Base-by-base conservation (phyloP, 1,140 invertebrate species). In the Aphelinus atriplicis region DNA sequence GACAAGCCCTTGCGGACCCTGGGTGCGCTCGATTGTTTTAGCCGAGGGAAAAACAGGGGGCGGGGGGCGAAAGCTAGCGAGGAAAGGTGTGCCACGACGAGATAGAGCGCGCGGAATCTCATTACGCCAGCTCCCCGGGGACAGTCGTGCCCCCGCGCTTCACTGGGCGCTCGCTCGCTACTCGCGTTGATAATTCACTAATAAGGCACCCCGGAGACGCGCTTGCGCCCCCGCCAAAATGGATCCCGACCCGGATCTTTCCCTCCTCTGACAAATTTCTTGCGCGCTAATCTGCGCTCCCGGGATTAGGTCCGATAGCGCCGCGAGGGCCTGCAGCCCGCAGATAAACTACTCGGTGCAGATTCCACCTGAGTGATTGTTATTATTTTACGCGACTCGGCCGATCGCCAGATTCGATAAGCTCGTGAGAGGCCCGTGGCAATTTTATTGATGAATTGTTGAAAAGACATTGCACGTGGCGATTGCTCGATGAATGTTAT, bases 121-220 rank as follows among this genome's bases (percentile, higher is more conserved):
- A 78, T 80, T 80, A 80, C 73, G 69, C 60, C 26, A 62, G 47
- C 66, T 80, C 77, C 71, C 73, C 26, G 48, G 66, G 66, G 74
- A 60, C 51, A 61, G 56, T 7, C 7, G 10, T n/a, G 58, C 42
- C 26, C 26, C 26, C 26, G 26, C 26, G 26, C 26, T 26, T 26
- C 26, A 26, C 26, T 26, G 26, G 26, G 26, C 26, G 26, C 26
- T 26, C 26, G 26, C 26, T 26, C 26, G 26, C 26, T 26, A 26
- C 26, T 26, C 26, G 69, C 68, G 76, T 77, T 78, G 78, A 81
- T 79, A 79, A 79, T 65, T 71, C 75, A 73, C 71, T 81, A 80
- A 81, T 81, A 79, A 77, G 78, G 71, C 42, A 75, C 71, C 68
- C 58, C 53, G 72, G 77, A 72, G 78, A 78, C 60, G 73, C 10